A percentile compares a stretch with the other conserved stretches of the same genome.
phyloP scores from a whole-genome alignment of 2,797 vertebrate genomes.

The Hydrolagus colliei region DNA sequence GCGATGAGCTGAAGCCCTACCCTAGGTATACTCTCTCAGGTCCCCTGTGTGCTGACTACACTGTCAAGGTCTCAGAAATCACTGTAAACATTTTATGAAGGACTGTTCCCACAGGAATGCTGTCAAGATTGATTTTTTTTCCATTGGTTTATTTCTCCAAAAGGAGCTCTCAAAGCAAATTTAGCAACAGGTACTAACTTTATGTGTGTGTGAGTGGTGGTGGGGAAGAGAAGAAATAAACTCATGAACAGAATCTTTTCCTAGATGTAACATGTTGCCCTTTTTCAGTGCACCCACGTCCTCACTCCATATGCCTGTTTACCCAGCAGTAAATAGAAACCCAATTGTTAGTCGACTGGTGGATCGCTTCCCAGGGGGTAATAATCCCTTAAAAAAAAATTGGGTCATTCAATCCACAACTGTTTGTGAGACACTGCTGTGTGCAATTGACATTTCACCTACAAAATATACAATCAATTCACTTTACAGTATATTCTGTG shows the following conservation, averaged over 20 bases:
- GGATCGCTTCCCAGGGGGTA: too few species aligned
- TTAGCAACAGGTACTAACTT: not conserved
- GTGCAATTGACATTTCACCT: too few species aligned
- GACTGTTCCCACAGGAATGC: constrained; percentile 35
- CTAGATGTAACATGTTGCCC: constrained; percentile 38
- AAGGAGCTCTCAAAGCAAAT: constrained; percentile 36
- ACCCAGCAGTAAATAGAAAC: too few species aligned
- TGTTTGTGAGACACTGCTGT: too few species aligned
- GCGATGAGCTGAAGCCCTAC: constrained; percentile 38
- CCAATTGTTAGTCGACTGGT: too few species aligned
- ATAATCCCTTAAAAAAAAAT: too few species aligned
- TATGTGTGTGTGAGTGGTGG: constrained; percentile 34
- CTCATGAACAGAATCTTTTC: constrained; percentile 35
- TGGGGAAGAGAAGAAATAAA: not conserved
- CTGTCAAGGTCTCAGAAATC: constrained; percentile 37
- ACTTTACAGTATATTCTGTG: too few species aligned
- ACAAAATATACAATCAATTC: too few species aligned
- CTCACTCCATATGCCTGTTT: too few species aligned
- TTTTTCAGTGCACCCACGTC: not conserved
- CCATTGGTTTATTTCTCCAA: constrained; percentile 35
- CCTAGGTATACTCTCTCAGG: constrained; percentile 36
- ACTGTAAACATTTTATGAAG: constrained; percentile 39
- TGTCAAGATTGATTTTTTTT: constrained; percentile 36
- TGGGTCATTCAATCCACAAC: too few species aligned
- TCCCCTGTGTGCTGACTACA: constrained; percentile 34